A percentile compares a stretch with the other conserved stretches of the same genome.
Evolutionary conservation across 2,113 vertebrate genomes (phyloP).

Genomic region (Crotalus helleri): DNA sequence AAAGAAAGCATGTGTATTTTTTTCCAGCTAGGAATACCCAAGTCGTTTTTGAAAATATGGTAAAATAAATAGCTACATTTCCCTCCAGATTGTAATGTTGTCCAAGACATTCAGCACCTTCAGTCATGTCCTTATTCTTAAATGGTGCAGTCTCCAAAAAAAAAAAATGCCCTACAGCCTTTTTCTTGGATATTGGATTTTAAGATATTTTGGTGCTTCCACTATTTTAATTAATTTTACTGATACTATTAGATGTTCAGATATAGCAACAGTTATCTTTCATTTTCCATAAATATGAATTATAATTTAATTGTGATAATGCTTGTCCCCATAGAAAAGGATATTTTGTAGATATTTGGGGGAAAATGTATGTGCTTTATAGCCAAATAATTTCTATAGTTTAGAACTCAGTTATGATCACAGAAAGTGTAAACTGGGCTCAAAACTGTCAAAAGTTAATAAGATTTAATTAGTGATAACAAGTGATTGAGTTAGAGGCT

Average conservation of each 20-base stretch:
- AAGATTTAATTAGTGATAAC: not conserved
- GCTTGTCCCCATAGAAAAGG: not conserved
- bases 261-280: not conserved
- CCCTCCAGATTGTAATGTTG: not conserved
- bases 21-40: not conserved
- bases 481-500: not conserved
- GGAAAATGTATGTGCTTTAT: too few relatives aligned
- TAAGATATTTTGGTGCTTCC: not conserved
- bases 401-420: conserved; percentile 14
- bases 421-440: not conserved
- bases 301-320: not conserved
- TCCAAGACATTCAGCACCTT: not conserved
- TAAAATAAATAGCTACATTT: not conserved
- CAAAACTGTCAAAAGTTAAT: not conserved
- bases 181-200: not conserved
- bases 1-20: not conserved
- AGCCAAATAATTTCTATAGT: not conserved
- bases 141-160: not conserved
- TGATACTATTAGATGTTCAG: not conserved
- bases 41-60: not conserved
- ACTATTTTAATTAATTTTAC: not conserved
- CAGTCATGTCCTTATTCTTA: not conserved
- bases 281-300: not conserved
- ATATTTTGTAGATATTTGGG: not conserved
- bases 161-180: too few relatives aligned